A percentile compares a stretch with the other conserved stretches of the same genome.
Conservation (phyloP, 2,113 vertebrate species). For the Chaetops frenatus region DNA sequence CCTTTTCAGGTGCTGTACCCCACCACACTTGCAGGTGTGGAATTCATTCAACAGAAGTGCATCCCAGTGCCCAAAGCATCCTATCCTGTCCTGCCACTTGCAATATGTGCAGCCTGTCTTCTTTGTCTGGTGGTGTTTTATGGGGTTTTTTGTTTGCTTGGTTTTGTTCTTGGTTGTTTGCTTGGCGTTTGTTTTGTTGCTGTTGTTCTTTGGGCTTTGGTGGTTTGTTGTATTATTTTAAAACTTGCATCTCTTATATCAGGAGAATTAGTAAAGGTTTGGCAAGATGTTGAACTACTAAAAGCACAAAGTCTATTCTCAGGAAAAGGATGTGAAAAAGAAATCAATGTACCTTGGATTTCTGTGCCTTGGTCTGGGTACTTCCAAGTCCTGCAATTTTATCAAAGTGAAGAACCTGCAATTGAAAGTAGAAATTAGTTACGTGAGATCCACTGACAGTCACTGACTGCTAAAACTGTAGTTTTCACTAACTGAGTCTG, state of each 20-base stretch:
- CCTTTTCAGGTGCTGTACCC: neutral
- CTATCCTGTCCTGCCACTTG: neutral
- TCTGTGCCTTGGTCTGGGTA: conserved; percentile 1
- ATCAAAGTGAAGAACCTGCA: conserved; percentile 38
- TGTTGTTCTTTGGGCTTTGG: neutral
- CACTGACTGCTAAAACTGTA: neutral
- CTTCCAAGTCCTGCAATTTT: conserved; percentile 28
- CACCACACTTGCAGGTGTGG: neutral
- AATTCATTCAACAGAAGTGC: neutral
- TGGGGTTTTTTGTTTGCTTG: rapidly evolving
- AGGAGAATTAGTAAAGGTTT: neutral
- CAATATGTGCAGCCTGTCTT: neutral
- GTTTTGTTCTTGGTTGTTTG: neutral
- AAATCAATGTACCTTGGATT: conserved; percentile 27
- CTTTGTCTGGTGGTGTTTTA: neutral
- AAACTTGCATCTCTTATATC: neutral
- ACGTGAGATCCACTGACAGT: neutral
- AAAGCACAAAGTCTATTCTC: neutral
- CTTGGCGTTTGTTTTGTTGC: neutral
- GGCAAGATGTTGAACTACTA: neutral
- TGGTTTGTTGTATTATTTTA: neutral
- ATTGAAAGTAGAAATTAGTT: neutral
- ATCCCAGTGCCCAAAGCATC: neutral
- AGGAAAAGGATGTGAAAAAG: neutral
- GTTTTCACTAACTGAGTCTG: neutral